Base-by-base conservation (phyloP, 2,113 vertebrate species). In the Helogale parvula region DNA sequence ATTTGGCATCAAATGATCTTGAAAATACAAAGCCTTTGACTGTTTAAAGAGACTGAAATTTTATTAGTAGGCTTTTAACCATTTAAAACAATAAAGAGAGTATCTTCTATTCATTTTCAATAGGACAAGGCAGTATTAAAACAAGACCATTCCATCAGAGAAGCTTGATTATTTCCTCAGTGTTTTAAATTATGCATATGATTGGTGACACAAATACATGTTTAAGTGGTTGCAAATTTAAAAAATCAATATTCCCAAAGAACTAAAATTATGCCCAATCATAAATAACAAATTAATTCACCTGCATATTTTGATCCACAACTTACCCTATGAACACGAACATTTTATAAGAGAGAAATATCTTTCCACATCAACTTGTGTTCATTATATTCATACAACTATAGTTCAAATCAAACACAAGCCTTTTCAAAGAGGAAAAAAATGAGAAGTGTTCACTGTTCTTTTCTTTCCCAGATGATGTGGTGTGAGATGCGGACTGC, bases 201-300 rank as follows among this genome's bases (percentile, higher is more conserved):
- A 98, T 98, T 98, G 97, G 96, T 96, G 81, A 80, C 97, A 98
- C 97, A 97, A 98, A 98, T 98, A 95, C 66, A 98, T 94, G 98
- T 98, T 98, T 98, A 98, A 98, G 97, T 97, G 94, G 97, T 94
- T 98, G 97, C 96, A 98, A 98, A 97, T 97, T 96, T 90, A 35
- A 98, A 98, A 96, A 98, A 98, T 96, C 86, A 98, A 97, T 98
- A 97, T 97, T 97, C 98, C 69, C 93, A 97, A 98, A 98, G 98
- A 97, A 92, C 84, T 97, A 98, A 98, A 94, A 94, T 54, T 98
- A 88, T 31, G 76, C 94, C 86, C 79, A 97, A 97, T 98, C 97
- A 98, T 97, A 98, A 98, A 97, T 97, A 98, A 98, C 93, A 72
- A 96, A 89, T 88, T 98, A 96, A 98, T 81, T 96, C 97, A 74